phyloP scores from a whole-genome alignment of 2,888 invertebrate genomes.

The Leucophenga maculata region DNA sequence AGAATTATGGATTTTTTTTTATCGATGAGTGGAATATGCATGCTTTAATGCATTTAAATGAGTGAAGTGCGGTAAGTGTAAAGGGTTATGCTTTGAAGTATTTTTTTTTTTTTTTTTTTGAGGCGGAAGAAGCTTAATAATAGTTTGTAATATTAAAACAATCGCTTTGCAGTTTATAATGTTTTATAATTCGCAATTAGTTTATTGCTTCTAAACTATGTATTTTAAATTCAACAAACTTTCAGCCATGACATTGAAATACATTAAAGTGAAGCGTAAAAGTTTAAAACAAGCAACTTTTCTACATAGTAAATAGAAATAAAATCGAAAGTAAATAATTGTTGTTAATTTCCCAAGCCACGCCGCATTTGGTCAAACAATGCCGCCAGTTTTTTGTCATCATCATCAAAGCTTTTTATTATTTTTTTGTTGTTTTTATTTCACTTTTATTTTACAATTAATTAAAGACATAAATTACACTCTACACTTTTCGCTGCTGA shows the following conservation, averaged over 20 bases:
- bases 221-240: too few species aligned
- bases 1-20: too few species aligned
- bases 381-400: slow-evolving; percentile 29
- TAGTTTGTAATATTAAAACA: too few species aligned
- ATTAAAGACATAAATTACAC: slow-evolving; percentile 25
- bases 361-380: slow-evolving; percentile 52
- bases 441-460: slow-evolving; percentile 22
- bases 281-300: slow-evolving; percentile 2
- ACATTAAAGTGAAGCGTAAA: slow-evolving; percentile 40
- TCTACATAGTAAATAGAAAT: slow-evolving; percentile 28
- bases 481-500: background rate
- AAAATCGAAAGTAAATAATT: slow-evolving; percentile 22
- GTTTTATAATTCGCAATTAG: too few species aligned
- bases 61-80: too few species aligned
- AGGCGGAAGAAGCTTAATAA: too few species aligned
- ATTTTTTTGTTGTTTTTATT: background rate
- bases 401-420: background rate
- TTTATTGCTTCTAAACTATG: too few species aligned
- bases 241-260: slow-evolving; percentile 23
- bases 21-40: too few species aligned
- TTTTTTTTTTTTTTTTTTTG: background rate
- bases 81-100: background rate
- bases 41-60: too few species aligned
- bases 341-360: slow-evolving; percentile 5
- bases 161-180: too few species aligned